Conservation (phyloP, 1,140 invertebrate species). For the Magallana angulata region DNA sequence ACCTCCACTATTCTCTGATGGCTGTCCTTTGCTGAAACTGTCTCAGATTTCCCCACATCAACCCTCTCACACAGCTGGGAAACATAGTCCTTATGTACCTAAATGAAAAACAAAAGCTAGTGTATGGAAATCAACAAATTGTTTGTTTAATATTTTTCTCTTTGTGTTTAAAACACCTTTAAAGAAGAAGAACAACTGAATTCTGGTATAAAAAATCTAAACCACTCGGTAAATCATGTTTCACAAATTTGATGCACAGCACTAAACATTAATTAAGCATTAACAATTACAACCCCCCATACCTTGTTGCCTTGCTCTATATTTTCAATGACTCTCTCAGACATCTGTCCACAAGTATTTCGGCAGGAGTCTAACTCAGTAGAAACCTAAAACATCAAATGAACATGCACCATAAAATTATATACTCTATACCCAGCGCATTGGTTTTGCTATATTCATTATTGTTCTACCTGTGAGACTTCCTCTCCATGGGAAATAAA, state of each 20-base stretch:
- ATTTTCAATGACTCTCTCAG: constrained; percentile 30
- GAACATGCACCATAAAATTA: background rate
- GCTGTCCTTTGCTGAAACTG: background rate
- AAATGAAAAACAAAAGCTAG: background rate
- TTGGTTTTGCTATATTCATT: background rate
- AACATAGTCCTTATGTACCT: background rate
- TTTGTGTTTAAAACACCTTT: no score
- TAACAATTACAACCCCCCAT: background rate
- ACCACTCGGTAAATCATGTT: no score
- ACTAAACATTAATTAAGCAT: no score
- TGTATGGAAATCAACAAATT: no score
- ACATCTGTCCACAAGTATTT: background rate
- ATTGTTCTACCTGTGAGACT: background rate
- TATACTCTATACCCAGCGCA: background rate
- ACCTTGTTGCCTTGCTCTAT: constrained; percentile 15
- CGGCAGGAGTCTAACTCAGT: background rate
- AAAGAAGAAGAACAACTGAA: no score
- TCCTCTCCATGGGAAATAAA: constrained; percentile 17
- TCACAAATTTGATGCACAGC: no score
- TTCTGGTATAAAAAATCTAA: no score
- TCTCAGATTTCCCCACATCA: background rate
- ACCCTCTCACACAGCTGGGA: background rate
- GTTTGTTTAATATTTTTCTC: no score
- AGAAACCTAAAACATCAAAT: constrained; percentile 14
- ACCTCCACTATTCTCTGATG: constrained; percentile 15